Base-by-base conservation (phyloP, 2,797 vertebrate species). In the Poeciliopsis turneri region DNA sequence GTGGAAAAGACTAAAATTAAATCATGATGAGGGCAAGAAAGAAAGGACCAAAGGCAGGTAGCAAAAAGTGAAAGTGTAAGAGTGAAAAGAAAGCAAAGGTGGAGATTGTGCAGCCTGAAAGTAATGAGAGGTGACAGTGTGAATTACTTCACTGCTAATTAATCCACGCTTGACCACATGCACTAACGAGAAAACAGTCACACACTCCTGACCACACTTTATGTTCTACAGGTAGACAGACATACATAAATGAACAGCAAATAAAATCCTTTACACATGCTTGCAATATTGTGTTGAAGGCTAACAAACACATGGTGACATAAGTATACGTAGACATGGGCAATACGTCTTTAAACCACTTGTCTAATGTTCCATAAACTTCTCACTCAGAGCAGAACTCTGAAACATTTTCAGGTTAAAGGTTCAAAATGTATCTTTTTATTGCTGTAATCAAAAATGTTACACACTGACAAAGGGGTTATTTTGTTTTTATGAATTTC, bases 71-170 rank as follows among this genome's bases (percentile, higher is more conserved):
- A 68, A 18, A 64, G 30, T 9, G 7, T 8, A 82, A 73, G 82
- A 77, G 71, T 77, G 75, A 46, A 51, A 69, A 73, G 79, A 51
- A 74, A 79, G 75, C 57, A 66, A 53, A 73, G 69, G 75, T 28
- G 74, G 73, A 73, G 73, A 77, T 85, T 73, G 45, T 86, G 84
- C 80, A 74, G 76, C 78, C 68, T 86, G 87, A 88, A 88, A 66
- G 78, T 92, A 93, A 94, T 92, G 87, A 89, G 86, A 93, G 88
- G 87, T 84, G 93, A 93, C 93, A 92, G 75, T 89, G 87, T 88
- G 92, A 93, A 93, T 93, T 89, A 88, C 79, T 92, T 94, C 92
- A 91, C 77, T 79, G 90, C 86, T 94, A 94, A 95, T 94, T 91
- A 95, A 91, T 93, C 77, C 90, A 93, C 81, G 86, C 90, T 91